phyloP scores from a whole-genome alignment of 1,140 invertebrate genomes.

The Pemphigus obesinymphae region DNA sequence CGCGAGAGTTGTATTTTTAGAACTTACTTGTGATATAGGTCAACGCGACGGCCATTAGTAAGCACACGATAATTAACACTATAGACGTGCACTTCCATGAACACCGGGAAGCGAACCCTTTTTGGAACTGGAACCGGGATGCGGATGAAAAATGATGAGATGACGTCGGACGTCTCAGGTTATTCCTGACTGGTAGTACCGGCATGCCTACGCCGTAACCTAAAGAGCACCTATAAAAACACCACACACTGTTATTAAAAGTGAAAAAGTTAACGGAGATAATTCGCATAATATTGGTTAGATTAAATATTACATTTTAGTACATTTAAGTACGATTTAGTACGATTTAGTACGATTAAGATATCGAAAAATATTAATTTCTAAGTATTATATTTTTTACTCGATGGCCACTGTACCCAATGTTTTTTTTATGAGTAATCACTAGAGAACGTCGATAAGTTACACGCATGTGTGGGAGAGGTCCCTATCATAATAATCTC shows the following conservation, averaged over 20 bases:
- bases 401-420: neutral
- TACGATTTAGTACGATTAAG: too few species aligned
- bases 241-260: too few species aligned
- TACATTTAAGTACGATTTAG: too few species aligned
- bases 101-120: conserved; percentile 78
- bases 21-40: conserved; percentile 81
- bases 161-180: conserved; percentile 59
- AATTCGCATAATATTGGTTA: too few species aligned
- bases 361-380: too few species aligned
- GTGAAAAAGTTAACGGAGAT: too few species aligned
- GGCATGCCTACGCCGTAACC: conserved; percentile 64
- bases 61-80: conserved; percentile 73
- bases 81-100: conserved; percentile 87
- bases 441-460: neutral
- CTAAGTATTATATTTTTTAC: too few species aligned
- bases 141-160: conserved; percentile 59
- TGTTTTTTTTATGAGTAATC: neutral
- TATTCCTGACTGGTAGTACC: conserved; percentile 68
- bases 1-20: neutral
- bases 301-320: too few species aligned
- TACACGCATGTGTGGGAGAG: neutral
- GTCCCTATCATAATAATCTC: neutral
- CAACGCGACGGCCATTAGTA: conserved; percentile 72
- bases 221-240: conserved; percentile 53
- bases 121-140: conserved; percentile 78